Evolutionary conservation across 2,113 vertebrate species (phyloP).

Genomic region (Ailurus styani): DNA sequence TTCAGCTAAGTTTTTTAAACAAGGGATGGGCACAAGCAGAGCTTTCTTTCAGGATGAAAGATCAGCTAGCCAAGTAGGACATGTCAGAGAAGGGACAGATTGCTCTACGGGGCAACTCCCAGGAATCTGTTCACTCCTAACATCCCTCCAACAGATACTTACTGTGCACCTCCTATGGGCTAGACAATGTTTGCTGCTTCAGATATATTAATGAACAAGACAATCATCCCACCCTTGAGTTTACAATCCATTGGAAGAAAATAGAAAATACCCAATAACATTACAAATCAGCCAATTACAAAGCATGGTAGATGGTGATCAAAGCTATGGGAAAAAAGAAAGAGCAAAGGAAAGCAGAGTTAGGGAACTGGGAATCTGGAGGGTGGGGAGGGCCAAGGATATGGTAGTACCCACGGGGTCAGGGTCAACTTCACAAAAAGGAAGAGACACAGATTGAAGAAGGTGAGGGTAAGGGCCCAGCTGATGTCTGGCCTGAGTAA

Average conservation of each 20-base stretch:
- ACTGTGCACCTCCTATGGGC: neutral
- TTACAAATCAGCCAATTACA: neutral
- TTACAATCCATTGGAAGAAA: neutral
- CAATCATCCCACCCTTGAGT: neutral
- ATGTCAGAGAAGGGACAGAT: neutral
- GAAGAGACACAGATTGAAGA: neutral
- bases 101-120: accelerated
- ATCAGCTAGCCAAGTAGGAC: neutral
- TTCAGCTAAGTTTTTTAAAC: neutral
- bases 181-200: neutral
- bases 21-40: neutral
- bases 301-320: neutral
- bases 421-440: neutral
- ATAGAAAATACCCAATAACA: neutral
- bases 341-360: neutral
- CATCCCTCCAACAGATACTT: neutral
- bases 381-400: neutral
- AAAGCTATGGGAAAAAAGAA: neutral
- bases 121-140: too few species aligned
- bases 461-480: neutral
- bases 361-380: neutral
- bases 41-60: neutral
- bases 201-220: neutral
- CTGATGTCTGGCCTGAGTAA: neutral
- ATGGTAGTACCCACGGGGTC: too few species aligned